A percentile compares a stretch with the other conserved stretches of the same genome.
Conservation (phyloP, 2,113 vertebrate genomes). For the Myiagra hebetior region DNA sequence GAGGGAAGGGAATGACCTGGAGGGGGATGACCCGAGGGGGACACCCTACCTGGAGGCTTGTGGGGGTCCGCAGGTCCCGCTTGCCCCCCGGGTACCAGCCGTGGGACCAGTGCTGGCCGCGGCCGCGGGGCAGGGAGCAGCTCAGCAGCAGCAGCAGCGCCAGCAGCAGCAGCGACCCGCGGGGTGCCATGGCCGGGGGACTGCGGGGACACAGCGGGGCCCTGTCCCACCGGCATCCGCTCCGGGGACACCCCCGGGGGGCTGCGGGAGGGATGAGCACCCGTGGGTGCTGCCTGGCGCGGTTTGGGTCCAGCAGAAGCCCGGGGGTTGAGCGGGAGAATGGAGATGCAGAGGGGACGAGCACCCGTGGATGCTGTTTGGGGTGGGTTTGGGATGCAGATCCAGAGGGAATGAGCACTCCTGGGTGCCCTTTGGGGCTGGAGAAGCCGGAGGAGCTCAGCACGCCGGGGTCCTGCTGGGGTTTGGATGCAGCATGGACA, state of each 20-base stretch:
- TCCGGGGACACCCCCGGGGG: neutral
- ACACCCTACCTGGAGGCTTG: conserved; percentile 68
- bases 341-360: accelerated
- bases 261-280: neutral
- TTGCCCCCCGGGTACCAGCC: conserved; percentile 89
- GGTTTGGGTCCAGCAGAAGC: neutral
- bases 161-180: conserved; percentile 72
- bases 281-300: neutral
- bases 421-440: neutral
- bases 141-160: conserved; percentile 75
- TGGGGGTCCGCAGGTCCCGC: conserved; percentile 69
- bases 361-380: neutral
- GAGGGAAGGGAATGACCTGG: neutral
- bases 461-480: neutral
- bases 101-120: conserved; percentile 87
- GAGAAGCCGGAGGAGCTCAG: neutral
- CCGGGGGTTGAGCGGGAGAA: neutral
- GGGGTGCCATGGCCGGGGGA: conserved; percentile 54
- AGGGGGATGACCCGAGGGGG: neutral
- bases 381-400: no score
- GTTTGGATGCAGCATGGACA: neutral
- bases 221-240: neutral
- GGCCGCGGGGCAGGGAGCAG: conserved; percentile 44
- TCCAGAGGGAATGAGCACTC: no score
- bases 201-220: neutral